Base-by-base conservation (phyloP, 2,888 invertebrate genomes). In the Candidula unifasciata region DNA sequence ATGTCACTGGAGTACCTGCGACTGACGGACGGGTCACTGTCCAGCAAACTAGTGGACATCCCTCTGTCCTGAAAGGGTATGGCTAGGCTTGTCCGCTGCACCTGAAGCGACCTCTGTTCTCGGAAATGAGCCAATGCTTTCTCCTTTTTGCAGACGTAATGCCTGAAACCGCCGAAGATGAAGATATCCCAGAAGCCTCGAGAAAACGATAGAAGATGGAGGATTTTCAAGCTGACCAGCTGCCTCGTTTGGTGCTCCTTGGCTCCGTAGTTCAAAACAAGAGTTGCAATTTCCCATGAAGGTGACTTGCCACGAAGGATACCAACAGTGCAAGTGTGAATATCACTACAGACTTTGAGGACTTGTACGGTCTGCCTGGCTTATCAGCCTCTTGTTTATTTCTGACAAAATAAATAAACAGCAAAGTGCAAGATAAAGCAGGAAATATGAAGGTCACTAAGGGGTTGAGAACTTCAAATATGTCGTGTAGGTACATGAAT, bases 131-230 rank as follows among this genome's bases (percentile, higher is more conserved):
- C 88, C n/a, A 88, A 76, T 1, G 86, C 88, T 54, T 87, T 85
- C 68, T 88, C 88, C 37, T 88, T 88, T 68, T 87, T 87, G 44
- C 90, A 91, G 30, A 91, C 91, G 85, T 91, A 91, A 80, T 90
- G 91, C 33, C 91, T 89, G 74, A 91, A 91, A 71, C 90, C 90
- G 0, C 90, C 88, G 82, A 91, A 91, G n/a, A 91, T 90, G 68
- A 88, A 86, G 24, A 91, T 84, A 82, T 91, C 90, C 87, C 89
- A 89, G 27, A 91, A 86, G 0, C 91, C 91, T 30, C 91, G 30
- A 27, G 71, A 86, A 81, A 79, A 87, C 33, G 35, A 88, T 54
- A 83, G 89, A 88, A 84, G 33, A 37, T 84, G 84, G 21, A 83
- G 79, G n/a, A 83, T 37, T 69, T 83, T 83, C 3, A 83, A 24